These are phyloP conservation scores for Montifringilla adamsi DNA, from an alignment of 2,113 vertebrate genomes.

Conservation along the genomic window DNA sequence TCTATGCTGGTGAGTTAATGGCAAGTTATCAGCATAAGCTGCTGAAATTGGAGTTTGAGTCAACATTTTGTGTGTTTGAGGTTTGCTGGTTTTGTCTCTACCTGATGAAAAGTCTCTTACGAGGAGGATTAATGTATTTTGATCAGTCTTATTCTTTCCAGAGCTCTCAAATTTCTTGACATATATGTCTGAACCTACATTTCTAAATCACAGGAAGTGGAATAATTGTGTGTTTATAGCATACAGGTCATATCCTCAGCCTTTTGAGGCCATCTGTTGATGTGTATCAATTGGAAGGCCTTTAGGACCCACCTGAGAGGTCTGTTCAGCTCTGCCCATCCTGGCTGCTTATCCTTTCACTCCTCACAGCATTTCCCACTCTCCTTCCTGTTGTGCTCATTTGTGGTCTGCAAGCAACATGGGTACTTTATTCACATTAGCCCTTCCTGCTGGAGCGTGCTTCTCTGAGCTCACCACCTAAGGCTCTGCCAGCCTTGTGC, in stretches of 20 bases:
- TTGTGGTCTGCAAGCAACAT: background rate
- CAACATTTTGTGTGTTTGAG: background rate
- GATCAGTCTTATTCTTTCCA: background rate
- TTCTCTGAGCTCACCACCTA: background rate
- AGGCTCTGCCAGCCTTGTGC: background rate
- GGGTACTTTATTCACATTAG: background rate
- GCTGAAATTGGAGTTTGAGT: slow-evolving; percentile 16
- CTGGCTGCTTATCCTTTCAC: background rate
- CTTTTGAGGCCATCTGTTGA: background rate
- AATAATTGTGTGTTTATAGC: background rate
- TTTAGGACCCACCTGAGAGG: background rate
- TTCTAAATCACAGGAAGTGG: background rate
- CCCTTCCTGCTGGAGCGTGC: background rate
- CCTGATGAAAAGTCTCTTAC: background rate
- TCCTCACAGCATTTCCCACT: background rate
- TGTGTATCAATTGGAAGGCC: background rate
- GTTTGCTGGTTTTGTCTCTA: background rate
- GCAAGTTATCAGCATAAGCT: background rate
- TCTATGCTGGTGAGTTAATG: background rate
- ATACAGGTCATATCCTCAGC: background rate
- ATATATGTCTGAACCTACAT: background rate
- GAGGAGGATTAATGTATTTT: background rate
- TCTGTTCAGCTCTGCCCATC: background rate
- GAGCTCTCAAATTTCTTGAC: background rate
- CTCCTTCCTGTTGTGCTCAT: background rate